Evolutionary conservation across 2,888 invertebrate genomes (phyloP), one percentile per base, ranked within the genome.

Genomic region (Acheta domesticus): DNA sequence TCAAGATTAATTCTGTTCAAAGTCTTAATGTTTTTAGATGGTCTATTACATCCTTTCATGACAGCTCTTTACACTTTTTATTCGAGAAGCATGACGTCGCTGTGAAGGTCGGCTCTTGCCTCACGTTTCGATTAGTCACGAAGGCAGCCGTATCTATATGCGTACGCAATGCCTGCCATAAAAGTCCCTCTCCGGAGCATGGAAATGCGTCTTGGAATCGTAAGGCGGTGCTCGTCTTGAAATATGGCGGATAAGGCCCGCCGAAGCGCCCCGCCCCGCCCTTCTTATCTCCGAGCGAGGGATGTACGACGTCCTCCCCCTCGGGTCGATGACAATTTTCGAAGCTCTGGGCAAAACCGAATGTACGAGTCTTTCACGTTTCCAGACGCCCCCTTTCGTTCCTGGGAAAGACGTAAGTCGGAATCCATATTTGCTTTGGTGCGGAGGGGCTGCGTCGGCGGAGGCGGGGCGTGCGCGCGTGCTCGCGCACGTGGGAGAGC

Each of bases 281-380:
- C 62, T 62, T n/a, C 62, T 62, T 62, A 62, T 62, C 62, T 62
- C 62, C 5, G 36, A 36, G 36, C 36, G 36, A 36, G 36, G 36
- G 36, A 36, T 5, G 36, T 36, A 36, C 36, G 36, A 5, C 62
- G 14, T 62, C 62, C 62, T 62, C 62, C 62, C 62, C n/a, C 62
- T n/a, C n/a, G 62, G 62, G 62, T 62, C 62, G 62, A 62, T 62
- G 62, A 62, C 62, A 62, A 62, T 62, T 62, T 62, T n/a, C 62
- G 11, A 62, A 62, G 62, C 62, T n/a, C n/a, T 62, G 14, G 62
- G 16, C 62, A 62, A 62, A 62, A 62, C 62, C 62, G n/a, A 19
- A n/a, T 62, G 62, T 62, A 62, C 14, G 62, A 62, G 62, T 62
- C 62, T 62, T n/a, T 62, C 36, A 36, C 36, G 36, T 36, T 36